phyloP scores from a whole-genome alignment of 2,888 invertebrate species.

The Agrochola macilenta region DNA sequence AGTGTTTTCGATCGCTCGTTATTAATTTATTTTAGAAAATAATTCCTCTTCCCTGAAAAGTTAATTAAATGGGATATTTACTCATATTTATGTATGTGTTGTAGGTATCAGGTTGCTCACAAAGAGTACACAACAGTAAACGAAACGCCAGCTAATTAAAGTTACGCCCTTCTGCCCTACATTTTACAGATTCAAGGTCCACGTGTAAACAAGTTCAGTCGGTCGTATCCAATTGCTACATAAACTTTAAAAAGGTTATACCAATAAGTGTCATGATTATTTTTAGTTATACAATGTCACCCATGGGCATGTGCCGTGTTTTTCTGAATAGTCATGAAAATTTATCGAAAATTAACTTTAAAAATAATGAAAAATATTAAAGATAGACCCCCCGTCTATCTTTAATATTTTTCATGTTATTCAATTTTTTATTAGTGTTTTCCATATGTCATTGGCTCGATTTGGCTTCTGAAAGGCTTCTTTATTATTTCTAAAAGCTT shows the following conservation, averaged over 20 bases:
- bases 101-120: neutral
- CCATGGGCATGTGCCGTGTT: no score
- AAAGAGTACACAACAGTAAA: slow-evolving; percentile 20
- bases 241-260: slow-evolving; percentile 50
- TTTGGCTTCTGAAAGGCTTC: no score
- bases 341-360: no score
- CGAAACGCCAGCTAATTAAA: slow-evolving; percentile 45
- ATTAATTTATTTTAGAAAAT: neutral
- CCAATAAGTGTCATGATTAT: slow-evolving; percentile 55
- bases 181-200: slow-evolving; percentile 57
- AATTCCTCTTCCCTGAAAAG: neutral
- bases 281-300: no score
- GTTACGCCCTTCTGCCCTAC: slow-evolving; percentile 40
- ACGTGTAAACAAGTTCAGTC: slow-evolving; percentile 52
- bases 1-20: neutral
- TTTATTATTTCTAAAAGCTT: no score
- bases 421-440: no score
- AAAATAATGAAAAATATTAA: no score
- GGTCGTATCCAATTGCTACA: slow-evolving; percentile 35
- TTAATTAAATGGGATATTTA: slow-evolving; percentile 15
- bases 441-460: no score
- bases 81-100: neutral
- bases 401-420: no score
- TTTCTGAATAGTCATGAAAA: no score
- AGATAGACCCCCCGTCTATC: no score